Evolutionary conservation across 2,113 vertebrate species (phyloP), one percentile per base, ranked within the genome.

Genomic region (Actinemys pallida): DNA sequence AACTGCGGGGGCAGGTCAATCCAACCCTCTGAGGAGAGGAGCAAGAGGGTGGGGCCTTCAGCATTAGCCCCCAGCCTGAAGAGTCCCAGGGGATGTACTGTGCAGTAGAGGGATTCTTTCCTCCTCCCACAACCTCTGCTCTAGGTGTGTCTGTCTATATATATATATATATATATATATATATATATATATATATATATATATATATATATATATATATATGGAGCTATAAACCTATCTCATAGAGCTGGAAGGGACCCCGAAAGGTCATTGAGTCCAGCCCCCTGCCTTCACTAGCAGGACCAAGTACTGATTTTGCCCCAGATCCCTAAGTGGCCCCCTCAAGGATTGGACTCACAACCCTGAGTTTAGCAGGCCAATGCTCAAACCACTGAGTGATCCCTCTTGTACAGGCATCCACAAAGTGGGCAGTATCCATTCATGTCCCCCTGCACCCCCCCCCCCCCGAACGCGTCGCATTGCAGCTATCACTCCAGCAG

Each of bases 401-500:
- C 50, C 50, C 14, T 50, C 82, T 82, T 84, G 6, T 1, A 0
- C 84, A 45, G 88, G 79, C 11, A 4, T 59, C 45, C 81, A 75
- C 52, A 57, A 42, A 89, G 83, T 56, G 24, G 1, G 16, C 82
- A 59, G 24, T 87, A 17, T 0, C 0, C 27, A 1, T 4, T 7
- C 87, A 90, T 92, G 42, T 6, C n/a, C 84, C 27, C 1, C 0
- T 39, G 90, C 10, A n/a, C 27, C 13, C 83, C 65, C 81, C 31
- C 27, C 16, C 83, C 65, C 81, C 31, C 27, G 10, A 86, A 12
- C 5, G 39, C 10, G 1, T 45, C 6, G 3, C 31, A 20, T n/a
- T 35, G 5, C 39, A 42, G 29, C 53, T 13, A 10, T 79, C 53
- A 11, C 72, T 10, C 4, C 42, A 57, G 29, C 22, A 20, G 53